phyloP scores from a whole-genome alignment of 2,113 vertebrate species.

The Oryzias curvinotus region DNA sequence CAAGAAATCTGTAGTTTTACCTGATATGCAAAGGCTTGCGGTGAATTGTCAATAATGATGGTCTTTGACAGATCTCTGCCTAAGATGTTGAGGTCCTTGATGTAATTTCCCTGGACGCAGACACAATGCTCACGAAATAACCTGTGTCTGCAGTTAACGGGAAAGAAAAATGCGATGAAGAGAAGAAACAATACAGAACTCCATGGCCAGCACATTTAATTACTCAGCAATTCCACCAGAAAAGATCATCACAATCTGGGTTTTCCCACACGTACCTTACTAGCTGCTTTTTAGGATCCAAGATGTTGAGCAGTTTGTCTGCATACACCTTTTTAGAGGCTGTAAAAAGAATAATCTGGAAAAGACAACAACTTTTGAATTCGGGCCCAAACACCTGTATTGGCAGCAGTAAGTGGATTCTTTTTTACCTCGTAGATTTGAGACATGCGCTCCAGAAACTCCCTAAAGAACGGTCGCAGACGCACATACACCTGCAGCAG shows the following conservation, averaged over 20 bases:
- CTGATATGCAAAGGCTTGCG: slow-evolving; percentile 99
- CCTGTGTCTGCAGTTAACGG: slow-evolving; percentile 83
- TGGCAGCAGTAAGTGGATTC: background rate
- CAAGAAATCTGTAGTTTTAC: slow-evolving; percentile 64
- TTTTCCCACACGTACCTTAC: slow-evolving; percentile 83
- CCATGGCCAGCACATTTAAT: slow-evolving; percentile 51
- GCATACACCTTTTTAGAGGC: slow-evolving; percentile 99
- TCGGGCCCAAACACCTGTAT: background rate
- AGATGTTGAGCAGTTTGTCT: slow-evolving; percentile 98
- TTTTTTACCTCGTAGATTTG: slow-evolving; percentile 95
- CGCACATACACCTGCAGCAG: slow-evolving; percentile 90
- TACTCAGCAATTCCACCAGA: slow-evolving; percentile 58
- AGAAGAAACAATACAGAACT: slow-evolving; percentile 18
- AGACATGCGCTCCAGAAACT: slow-evolving; percentile 98
- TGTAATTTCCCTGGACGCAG: slow-evolving; percentile 99
- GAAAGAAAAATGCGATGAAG: slow-evolving; percentile 18
- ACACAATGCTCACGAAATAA: slow-evolving; percentile 99
- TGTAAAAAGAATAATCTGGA: slow-evolving; percentile 97
- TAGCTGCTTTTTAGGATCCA: slow-evolving; percentile 98
- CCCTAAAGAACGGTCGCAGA: slow-evolving; percentile 96
- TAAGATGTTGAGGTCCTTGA: slow-evolving; percentile 98
- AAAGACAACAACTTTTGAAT: background rate
- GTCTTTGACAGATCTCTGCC: slow-evolving; percentile 99
- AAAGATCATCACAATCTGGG: background rate
- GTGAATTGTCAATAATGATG: slow-evolving; percentile 99